Conservation (phyloP, 2,888 invertebrate species). For the Drosophila parthenogenetica region DNA sequence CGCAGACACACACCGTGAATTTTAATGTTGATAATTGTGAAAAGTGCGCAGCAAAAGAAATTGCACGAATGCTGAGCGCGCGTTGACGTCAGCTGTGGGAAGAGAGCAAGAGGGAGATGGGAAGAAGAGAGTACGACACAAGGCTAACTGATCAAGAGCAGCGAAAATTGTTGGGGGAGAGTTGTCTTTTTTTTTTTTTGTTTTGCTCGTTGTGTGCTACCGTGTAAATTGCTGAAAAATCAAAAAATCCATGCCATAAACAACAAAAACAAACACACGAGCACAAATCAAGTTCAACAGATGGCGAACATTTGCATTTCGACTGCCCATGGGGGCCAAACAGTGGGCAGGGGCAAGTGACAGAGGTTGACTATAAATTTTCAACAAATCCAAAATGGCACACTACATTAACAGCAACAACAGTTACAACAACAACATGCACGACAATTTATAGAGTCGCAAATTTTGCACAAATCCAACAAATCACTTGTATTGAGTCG, state of each 20-base stretch:
- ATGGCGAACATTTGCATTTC: slow-evolving; percentile 68
- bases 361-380: slow-evolving; percentile 49
- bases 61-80: slow-evolving; percentile 62
- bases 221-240: slow-evolving; percentile 58
- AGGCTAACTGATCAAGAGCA: slow-evolving; percentile 34
- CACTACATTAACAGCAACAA: slow-evolving; percentile 19
- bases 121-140: slow-evolving; percentile 6
- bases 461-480: slow-evolving; percentile 61
- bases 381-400: slow-evolving; percentile 44
- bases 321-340: slow-evolving; percentile 29
- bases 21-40: slow-evolving; percentile 64
- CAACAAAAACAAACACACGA: slow-evolving; percentile 30
- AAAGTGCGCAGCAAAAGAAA: slow-evolving; percentile 73
- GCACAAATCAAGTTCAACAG: slow-evolving; percentile 70
- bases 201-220: slow-evolving; percentile 37
- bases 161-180: slow-evolving; percentile 35
- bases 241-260: slow-evolving; percentile 53
- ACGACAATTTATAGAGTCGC: slow-evolving; percentile 65
- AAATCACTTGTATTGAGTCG: slow-evolving; percentile 65
- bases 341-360: slow-evolving; percentile 1
- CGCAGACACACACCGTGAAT: slow-evolving; percentile 48
- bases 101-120: slow-evolving; percentile 21
- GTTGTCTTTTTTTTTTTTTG: slow-evolving; percentile 20
- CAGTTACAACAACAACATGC: slow-evolving; percentile 17
- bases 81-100: slow-evolving; percentile 58